These are phyloP conservation scores for Cancer borealis DNA, from an alignment of 2,888 invertebrate genomes.

Conservation along the genomic window DNA sequence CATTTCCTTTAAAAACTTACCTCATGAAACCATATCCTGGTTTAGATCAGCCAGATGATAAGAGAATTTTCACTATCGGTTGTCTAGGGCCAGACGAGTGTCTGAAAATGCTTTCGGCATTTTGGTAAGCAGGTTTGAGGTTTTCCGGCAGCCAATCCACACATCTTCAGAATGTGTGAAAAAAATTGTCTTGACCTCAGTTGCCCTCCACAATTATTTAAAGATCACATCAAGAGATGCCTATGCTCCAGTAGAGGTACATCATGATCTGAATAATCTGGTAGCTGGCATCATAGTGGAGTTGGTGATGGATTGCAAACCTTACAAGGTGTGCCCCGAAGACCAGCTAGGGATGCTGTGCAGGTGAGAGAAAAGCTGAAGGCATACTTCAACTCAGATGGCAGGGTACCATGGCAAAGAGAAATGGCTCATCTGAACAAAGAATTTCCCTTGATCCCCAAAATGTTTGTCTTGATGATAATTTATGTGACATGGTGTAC, in stretches of 20 bases:
- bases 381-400: constrained; percentile 38
- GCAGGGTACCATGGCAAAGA: constrained; percentile 38
- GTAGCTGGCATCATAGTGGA: not conserved
- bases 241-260: constrained; percentile 25
- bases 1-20: constrained; percentile 27
- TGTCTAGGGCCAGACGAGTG: constrained; percentile 38
- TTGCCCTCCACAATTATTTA: constrained; percentile 47
- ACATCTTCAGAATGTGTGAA: constrained; percentile 29
- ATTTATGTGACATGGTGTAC: too few relatives aligned
- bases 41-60: not conserved
- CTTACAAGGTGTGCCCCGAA: not conserved
- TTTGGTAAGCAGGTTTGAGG: constrained; percentile 26
- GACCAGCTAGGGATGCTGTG: not conserved
- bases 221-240: not conserved
- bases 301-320: not conserved
- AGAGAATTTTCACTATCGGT: constrained; percentile 35
- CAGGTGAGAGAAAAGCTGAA: not conserved
- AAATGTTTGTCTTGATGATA: too few relatives aligned
- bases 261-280: not conserved
- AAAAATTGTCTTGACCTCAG: constrained; percentile 42
- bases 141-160: constrained; percentile 43
- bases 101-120: constrained; percentile 61
- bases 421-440: not conserved
- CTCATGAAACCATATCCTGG: constrained; percentile 52
- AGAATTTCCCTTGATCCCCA: not conserved